phyloP scores from a whole-genome alignment of 2,113 vertebrate species.

The Condylura cristata region DNA sequence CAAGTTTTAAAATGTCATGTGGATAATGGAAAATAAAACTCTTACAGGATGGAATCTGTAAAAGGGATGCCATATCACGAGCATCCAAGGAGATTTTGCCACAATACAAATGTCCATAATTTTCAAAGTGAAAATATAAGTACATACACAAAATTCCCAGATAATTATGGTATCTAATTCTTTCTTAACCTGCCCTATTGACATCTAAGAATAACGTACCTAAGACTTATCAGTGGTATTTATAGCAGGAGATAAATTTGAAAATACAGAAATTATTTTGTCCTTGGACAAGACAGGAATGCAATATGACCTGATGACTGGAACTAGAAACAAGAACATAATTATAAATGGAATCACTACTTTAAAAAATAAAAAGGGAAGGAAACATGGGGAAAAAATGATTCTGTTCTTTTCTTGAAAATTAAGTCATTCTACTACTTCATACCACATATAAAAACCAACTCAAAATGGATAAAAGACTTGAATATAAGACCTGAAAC shows the following conservation, averaged over 20 bases:
- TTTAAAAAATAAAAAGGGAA: neutral
- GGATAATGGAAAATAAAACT: constrained; percentile 23
- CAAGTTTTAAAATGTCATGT: neutral
- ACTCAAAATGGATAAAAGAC: too few species aligned
- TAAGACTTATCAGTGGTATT: neutral
- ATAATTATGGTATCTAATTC: neutral
- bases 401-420: constrained; percentile 2
- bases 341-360: neutral
- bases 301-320: neutral
- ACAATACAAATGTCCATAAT: neutral
- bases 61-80: neutral
- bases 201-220: neutral
- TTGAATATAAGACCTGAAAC: too few species aligned
- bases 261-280: neutral
- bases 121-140: neutral
- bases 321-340: neutral
- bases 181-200: neutral
- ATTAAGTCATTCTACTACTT: neutral
- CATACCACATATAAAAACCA: too few species aligned
- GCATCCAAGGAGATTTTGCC: neutral
- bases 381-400: neutral
- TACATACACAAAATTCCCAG: neutral
- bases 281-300: neutral
- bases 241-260: neutral
- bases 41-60: neutral